Percentiles rank a stretch among this genome's conserved stretches.
Evolutionary conservation across 2,113 vertebrate species (phyloP).

Genomic region (Odocoileus virginianus): DNA sequence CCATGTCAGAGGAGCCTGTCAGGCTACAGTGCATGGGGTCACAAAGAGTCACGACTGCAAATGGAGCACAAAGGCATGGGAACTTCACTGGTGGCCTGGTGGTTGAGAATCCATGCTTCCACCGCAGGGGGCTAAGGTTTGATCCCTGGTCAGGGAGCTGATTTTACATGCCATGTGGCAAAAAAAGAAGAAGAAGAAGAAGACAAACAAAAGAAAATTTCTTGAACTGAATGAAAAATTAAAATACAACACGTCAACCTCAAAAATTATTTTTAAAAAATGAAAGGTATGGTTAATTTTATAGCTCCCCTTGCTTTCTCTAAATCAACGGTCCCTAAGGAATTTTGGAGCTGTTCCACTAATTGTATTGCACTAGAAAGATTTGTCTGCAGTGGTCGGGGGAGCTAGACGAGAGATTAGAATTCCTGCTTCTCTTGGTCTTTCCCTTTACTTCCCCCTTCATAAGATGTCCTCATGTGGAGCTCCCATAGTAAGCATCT

Average conservation of each 20-base stretch:
- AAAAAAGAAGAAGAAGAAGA: neutral
- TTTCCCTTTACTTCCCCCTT: neutral
- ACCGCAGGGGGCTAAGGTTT: neutral
- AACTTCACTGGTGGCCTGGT: neutral
- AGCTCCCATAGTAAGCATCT: neutral
- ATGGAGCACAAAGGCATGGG: neutral
- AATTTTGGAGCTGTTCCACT: neutral
- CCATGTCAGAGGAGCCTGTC: neutral
- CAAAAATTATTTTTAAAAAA: neutral
- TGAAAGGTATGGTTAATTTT: neutral
- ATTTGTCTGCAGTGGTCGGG: neutral
- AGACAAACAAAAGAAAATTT: neutral
- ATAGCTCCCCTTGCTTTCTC: neutral
- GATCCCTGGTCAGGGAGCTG: neutral
- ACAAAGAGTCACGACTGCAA: accelerated
- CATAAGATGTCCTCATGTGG: neutral
- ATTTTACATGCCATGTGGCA: neutral
- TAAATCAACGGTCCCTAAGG: neutral
- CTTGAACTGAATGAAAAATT: neutral
- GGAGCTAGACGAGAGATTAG: neutral
- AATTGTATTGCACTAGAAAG: neutral
- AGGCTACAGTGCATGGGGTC: accelerated
- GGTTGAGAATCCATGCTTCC: neutral
- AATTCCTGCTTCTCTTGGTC: neutral
- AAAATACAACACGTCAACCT: neutral